Percentiles rank a stretch among this genome's conserved stretches.
Evolutionary conservation across 2,113 vertebrate species (phyloP).

Genomic region (Elephantulus edwardii): DNA sequence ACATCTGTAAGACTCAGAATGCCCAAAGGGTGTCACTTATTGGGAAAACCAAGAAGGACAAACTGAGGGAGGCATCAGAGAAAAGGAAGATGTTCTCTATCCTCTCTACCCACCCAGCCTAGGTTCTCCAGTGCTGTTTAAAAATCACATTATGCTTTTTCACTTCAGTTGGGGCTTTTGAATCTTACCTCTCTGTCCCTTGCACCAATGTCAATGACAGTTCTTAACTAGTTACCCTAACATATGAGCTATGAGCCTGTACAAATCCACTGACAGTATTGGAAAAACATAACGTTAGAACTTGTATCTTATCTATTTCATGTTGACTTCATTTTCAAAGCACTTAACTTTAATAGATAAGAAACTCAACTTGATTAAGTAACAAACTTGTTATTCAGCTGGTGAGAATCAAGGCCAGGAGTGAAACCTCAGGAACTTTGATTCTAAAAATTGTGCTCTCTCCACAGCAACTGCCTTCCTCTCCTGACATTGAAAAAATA

Average conservation of each 20-base stretch:
- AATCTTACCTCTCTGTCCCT: not conserved
- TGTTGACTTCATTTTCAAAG: not conserved
- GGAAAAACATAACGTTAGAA: not conserved
- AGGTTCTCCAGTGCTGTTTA: not conserved
- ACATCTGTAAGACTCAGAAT: not conserved
- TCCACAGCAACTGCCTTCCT: not conserved
- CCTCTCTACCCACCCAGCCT: not conserved
- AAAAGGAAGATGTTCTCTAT: not conserved
- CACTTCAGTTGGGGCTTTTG: not conserved
- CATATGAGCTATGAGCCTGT: fast-evolving
- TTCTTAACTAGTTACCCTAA: not conserved
- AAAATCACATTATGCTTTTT: not conserved
- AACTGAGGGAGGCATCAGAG: not conserved
- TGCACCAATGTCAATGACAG: not conserved
- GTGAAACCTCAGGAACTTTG: not conserved
- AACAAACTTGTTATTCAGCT: not conserved
- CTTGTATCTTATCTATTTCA: not conserved
- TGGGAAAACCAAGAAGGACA: not conserved
- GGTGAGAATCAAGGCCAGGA: not conserved
- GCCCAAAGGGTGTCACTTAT: not conserved
- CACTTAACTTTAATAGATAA: not conserved
- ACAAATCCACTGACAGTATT: not conserved
- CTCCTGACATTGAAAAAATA: not conserved
- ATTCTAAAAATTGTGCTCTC: not conserved
- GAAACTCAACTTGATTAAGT: not conserved